Conservation (phyloP, 2,797 vertebrate species). For the Eulemur coronatus region DNA sequence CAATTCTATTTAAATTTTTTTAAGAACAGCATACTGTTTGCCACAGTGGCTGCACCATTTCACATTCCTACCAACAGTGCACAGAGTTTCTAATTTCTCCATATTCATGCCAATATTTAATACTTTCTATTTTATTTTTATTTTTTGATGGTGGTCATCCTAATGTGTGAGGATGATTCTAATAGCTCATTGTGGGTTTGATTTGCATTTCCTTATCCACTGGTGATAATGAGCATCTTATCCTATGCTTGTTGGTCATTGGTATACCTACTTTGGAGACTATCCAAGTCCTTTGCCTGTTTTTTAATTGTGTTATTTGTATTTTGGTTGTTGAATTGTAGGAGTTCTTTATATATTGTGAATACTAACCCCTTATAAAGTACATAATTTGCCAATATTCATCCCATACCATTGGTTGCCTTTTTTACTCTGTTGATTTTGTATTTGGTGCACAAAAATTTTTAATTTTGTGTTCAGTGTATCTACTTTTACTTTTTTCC, state of each 20-base stretch:
- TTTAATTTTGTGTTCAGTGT: background rate
- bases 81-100: no score
- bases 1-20: background rate
- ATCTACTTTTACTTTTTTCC: background rate
- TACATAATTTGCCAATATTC: background rate
- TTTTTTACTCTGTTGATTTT: background rate
- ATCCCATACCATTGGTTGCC: background rate
- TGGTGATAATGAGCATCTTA: background rate
- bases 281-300: background rate
- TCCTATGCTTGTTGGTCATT: no score
- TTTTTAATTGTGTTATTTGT: background rate
- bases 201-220: background rate
- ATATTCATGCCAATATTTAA: no score
- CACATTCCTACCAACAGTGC: background rate
- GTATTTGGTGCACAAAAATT: background rate
- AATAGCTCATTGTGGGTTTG: rapidly evolving
- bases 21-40: no score
- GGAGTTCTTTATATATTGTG: background rate
- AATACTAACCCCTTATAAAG: background rate
- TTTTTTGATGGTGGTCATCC: background rate
- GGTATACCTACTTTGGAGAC: background rate
- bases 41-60: background rate
- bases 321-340: background rate
- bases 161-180: background rate
- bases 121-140: background rate